Percentiles rank a stretch among this genome's conserved stretches.
Evolutionary conservation across 2,797 vertebrate species (phyloP).

Genomic region (Glyptemys insculpta): DNA sequence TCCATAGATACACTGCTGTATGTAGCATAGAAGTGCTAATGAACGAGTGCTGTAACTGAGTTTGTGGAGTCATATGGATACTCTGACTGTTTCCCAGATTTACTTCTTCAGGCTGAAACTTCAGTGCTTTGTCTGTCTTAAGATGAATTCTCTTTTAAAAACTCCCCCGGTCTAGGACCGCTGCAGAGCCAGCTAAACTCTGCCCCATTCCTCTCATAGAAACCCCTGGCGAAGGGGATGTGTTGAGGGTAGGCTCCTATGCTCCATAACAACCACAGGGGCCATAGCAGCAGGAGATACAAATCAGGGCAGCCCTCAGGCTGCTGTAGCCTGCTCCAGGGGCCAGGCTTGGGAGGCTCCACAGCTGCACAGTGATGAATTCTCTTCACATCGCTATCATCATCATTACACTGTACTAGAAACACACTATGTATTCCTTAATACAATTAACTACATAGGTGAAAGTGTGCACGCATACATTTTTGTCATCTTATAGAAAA

Average conservation of each 20-base stretch:
- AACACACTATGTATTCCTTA: neutral
- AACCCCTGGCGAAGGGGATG: neutral
- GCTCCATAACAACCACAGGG: neutral
- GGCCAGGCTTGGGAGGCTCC: neutral
- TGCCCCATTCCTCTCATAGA: neutral
- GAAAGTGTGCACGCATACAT: neutral
- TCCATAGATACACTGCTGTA: neutral
- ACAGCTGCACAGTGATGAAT: neutral
- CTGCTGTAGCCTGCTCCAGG: neutral
- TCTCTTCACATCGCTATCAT: neutral
- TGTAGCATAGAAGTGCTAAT: neutral
- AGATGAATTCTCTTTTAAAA: constrained; percentile 21
- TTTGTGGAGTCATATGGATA: neutral
- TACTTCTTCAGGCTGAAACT: constrained; percentile 16
- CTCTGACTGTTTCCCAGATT: neutral
- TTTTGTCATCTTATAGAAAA: neutral
- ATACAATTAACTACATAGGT: neutral
- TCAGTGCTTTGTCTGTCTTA: constrained; percentile 19
- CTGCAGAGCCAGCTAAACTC: neutral
- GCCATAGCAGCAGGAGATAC: neutral
- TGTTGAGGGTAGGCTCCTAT: neutral
- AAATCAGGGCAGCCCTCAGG: neutral
- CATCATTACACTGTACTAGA: neutral
- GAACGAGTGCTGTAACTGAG: neutral
- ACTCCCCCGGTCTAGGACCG: neutral